Evolutionary conservation across 2,797 vertebrate genomes (phyloP), one percentile per base, ranked within the genome.

Genomic region (Psittacula derbiana): DNA sequence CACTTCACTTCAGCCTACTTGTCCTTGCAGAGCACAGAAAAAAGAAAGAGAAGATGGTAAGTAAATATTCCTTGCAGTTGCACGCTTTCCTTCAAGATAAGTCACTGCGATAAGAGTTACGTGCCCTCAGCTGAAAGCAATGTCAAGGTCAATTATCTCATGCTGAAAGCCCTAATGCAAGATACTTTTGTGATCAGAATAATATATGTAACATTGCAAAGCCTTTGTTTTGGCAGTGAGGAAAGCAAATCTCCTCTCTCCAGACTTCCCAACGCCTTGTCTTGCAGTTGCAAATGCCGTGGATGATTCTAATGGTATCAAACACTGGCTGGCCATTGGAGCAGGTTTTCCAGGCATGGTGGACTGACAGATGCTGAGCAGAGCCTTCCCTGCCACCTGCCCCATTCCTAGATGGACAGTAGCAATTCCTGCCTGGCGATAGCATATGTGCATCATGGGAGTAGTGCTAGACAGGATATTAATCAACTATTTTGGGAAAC

Each of bases 121-220:
- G 69, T 96, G 95, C 93, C 96, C 94, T 95, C 49, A 96, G 95
- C 97, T 93, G 95, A 96, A 97, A 96, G 96, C 95, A 93, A 88
- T 84, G 94, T 95, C 97, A 97, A 97, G 97, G 97, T 97, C 97
- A 97, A 95, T 97, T 97, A 97, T 96, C 92, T 95, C 93, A 94
- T 14, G 33, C 97, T 94, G 87, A 96, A 97, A 96, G 87, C 78
- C 92, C 96, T 94, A 97, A 96, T 96, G 97, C 96, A 94, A 93
- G 95, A 87, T 90, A 93, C 82, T 94, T 96, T 84, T 97, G 94
- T 92, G 96, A 97, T 97, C 94, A 95, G 93, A 96, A 96, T 96
- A 95, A 94, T 87, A 92, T 40, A 78, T 93, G 70, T 93, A 93
- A 80, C 70, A 11, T 69, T 53, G 95, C 57, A 71, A 70, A 95